Evolutionary conservation across 2,797 vertebrate species (phyloP).

Genomic region (Peromyscus attwateri): DNA sequence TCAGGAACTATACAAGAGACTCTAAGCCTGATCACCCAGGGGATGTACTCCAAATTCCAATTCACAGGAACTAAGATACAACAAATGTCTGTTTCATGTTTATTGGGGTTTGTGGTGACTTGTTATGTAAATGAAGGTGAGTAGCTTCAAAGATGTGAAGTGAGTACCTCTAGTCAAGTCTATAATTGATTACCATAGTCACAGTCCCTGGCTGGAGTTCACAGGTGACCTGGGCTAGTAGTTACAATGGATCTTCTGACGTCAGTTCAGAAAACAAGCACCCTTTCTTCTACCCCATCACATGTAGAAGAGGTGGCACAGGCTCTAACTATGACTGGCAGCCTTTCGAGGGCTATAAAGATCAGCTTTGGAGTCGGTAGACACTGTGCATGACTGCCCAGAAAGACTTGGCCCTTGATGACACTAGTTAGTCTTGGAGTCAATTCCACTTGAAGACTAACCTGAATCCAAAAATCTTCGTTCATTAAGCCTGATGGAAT

Average conservation of each 20-base stretch:
- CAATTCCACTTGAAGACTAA: not conserved
- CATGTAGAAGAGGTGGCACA: not conserved
- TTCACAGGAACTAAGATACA: not conserved
- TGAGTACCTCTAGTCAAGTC: not conserved
- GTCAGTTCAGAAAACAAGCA: not conserved
- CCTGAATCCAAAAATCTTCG: not conserved
- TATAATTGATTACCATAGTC: not conserved
- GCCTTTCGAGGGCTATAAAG: not conserved
- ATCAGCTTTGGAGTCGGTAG: not conserved
- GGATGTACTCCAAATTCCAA: not conserved
- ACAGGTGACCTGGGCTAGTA: not conserved
- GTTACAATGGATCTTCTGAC: not conserved
- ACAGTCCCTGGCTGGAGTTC: not conserved
- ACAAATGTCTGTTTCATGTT: not conserved
- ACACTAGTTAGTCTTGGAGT: not conserved
- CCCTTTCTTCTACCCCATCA: not conserved
- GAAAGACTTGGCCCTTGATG: not conserved
- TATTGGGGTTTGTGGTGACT: not conserved
- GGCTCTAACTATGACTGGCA: not conserved
- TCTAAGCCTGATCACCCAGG: not conserved
- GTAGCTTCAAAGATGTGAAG: not conserved
- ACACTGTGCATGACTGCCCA: not conserved
- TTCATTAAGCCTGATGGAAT: not conserved
- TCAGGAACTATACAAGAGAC: not conserved
- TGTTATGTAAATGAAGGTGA: not conserved